Base-by-base conservation (phyloP, 2,888 invertebrate genomes). In the Caenorhabditis parvicauda region DNA sequence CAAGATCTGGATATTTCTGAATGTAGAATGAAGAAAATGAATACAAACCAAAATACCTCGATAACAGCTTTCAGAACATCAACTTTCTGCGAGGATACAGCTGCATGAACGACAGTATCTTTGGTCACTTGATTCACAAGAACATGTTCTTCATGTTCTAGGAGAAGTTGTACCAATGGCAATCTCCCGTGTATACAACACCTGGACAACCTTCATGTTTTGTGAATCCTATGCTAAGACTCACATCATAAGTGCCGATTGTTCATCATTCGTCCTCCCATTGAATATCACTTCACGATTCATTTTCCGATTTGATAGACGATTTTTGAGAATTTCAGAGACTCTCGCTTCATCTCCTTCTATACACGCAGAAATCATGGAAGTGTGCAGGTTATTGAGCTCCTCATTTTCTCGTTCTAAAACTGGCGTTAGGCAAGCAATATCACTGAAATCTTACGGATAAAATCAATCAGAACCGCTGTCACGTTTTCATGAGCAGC, bases 81-180 rank as follows among this genome's bases (percentile, higher is more conserved):
- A 64, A 85, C 83, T 79, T 90, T 88, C 0, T 92, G 92, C 79
- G 90, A 89, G 77, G 90, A 90, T 63, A 89, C 89, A 3, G 93
- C 90, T 52, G 91, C 89, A 83, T 94, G 93, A 0, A 95, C 85
- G 0, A 94, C 92, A 0, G 92, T 90, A 82, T 94, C 92, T 78
- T 89, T 89, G 2, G 93, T 93, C 27, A 90, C 89, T 0, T 91
- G 88, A 83, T 93, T 92, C 29, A 89, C 88, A 51, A 92, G 87
- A 0, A 91, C 90, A 84, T 93, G 92, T 0, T 92, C 91, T 0
- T 41, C 37, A 1, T 90, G 90, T 54, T 88, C 88, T 42, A 95
- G 82, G 28, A 96, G 84, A 3, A 88, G 84, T 63, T 88, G 85
- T 0, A 91, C 91, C 24, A 91, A 87, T 29, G 88, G 87, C 32